Evolutionary conservation across 2,797 vertebrate species (phyloP), one percentile per base, ranked within the genome.

Genomic region (Triplophysa yarkandensis): DNA sequence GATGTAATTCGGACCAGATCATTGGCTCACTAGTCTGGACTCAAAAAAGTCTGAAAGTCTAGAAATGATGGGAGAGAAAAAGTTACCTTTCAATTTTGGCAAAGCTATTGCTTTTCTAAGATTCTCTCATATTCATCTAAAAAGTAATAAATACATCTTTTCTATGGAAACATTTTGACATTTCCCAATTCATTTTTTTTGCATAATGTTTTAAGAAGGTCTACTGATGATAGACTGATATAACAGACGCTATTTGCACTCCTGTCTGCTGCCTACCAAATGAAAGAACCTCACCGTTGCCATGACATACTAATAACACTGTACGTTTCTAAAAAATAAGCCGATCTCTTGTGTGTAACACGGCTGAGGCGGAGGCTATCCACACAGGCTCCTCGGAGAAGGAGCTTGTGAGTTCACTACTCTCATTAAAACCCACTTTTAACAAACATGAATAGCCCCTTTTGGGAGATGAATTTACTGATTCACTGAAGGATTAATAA

Each of bases 401-500:
- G 17, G 50, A 73, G 71, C 50, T 44, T 25, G 50, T 46, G 19
- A 60, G 72, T 64, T 36, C 63, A 67, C 14, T 17, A 54, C 64
- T 75, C 39, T 67, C 64, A 66, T 75, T 75, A 75, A 75, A 68
- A 21, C 55, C 36, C 23, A 10, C 64, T 68, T 75, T 63, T 57
- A 60, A 21, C 64, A 67, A 75, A 61, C 72, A 39, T 58, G 41
- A 67, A 66, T 27, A 11, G 64, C 54, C 65, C 6, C 64, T 75
- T 16, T 50, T 60, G 64, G 54, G 60, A 55, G 68, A 54, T 69
- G 44, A 54, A 76, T 76, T 61, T 76, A 55, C 74, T 44, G 58
- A 77, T 71, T 71, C 60, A 63, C 74, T 70, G 36, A 77, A 71
- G 55, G 60, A 69, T 77, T 86, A 81, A 78, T 81, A 83, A 82